Evolutionary conservation across 1,140 invertebrate genomes (phyloP).

Genomic region (Drosophila bipectinata): DNA sequence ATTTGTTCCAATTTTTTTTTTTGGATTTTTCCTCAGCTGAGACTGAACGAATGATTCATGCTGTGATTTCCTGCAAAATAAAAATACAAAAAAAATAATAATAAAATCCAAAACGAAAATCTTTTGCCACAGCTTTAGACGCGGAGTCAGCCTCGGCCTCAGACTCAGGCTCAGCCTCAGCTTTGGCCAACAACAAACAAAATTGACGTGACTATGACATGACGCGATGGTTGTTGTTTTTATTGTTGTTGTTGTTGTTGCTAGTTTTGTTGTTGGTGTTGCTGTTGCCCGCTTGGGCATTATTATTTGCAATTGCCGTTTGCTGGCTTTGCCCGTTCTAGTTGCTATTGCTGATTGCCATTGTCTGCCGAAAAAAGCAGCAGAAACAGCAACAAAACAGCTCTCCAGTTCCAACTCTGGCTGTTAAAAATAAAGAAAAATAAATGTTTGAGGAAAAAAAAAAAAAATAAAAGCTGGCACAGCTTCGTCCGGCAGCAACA

Average conservation of each 20-base stretch:
- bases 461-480: constrained; percentile 54
- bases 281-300: constrained; percentile 69
- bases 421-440: constrained; percentile 37
- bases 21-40: constrained; percentile 44
- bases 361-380: constrained; percentile 80
- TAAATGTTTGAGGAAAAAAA: constrained; percentile 61
- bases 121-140: constrained; percentile 51
- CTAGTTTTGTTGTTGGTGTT: constrained; percentile 32
- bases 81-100: constrained; percentile 9
- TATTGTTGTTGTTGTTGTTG: constrained; percentile 6
- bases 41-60: constrained; percentile 73
- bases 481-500: constrained; percentile 63
- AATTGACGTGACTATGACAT: constrained; percentile 82
- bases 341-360: constrained; percentile 81
- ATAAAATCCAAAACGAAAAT: constrained; percentile 33
- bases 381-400: constrained; percentile 31
- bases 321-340: constrained; percentile 72
- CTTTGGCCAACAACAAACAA: constrained; percentile 68
- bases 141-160: constrained; percentile 51
- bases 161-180: constrained; percentile 6
- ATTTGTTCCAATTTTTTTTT: constrained; percentile 35
- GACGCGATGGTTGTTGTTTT: constrained; percentile 59
- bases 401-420: constrained; percentile 3
- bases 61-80: constrained; percentile 75
- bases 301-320: constrained; percentile 80